Percentiles rank a stretch among this genome's conserved stretches.
phyloP scores from a whole-genome alignment of 2,797 vertebrate genomes.

The Accipiter fasciatus region DNA sequence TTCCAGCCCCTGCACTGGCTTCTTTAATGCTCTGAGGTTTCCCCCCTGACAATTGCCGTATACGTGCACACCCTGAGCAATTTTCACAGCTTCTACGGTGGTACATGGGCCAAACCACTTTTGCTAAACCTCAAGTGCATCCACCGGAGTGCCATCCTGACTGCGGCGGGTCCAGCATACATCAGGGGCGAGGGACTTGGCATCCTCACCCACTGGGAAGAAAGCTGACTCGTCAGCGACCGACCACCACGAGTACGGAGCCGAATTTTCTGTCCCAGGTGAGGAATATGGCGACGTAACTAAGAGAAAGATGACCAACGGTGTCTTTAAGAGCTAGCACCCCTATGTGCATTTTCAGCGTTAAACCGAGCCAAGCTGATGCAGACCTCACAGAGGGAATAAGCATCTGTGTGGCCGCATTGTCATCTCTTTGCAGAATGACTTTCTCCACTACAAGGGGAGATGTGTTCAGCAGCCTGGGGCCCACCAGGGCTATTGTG shows the following conservation, averaged over 20 bases:
- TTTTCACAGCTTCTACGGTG: not conserved
- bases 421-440: not conserved
- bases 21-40: not conserved
- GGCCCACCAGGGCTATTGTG: not conserved
- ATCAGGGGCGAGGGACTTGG: not conserved
- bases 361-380: not conserved
- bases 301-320: too few relatives aligned
- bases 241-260: rapidly evolving
- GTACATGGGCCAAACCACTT: not conserved
- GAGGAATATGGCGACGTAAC: not conserved
- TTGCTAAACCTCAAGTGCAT: not conserved
- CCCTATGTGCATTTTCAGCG: not conserved
- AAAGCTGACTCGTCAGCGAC: rapidly evolving
- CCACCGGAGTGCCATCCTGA: not conserved
- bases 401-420: not conserved
- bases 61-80: not conserved
- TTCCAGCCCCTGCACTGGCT: not conserved
- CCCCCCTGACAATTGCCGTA: rapidly evolving
- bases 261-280: not conserved
- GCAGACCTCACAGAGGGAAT: not conserved
- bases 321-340: not conserved
- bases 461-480: not conserved
- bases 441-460: not conserved
- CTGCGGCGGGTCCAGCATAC: rapidly evolving
- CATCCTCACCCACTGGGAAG: not conserved